Percentiles rank a stretch among this genome's conserved stretches.
phyloP scores from a whole-genome alignment of 2,888 invertebrate genomes.

The Mantis religiosa region DNA sequence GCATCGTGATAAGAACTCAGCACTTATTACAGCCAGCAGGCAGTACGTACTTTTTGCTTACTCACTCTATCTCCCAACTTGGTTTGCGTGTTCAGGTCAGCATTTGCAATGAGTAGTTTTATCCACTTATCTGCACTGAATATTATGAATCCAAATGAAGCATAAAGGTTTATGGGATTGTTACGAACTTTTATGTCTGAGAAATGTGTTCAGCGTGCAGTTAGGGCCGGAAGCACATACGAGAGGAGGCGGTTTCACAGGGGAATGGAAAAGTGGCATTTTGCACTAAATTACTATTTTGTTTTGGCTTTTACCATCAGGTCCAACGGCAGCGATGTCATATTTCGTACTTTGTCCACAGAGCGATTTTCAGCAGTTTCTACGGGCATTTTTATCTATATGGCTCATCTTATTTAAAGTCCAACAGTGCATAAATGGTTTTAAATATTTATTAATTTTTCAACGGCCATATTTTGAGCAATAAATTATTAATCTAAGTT shows the following conservation, averaged over 20 bases:
- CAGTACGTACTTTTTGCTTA: not conserved
- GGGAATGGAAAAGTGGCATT: not conserved
- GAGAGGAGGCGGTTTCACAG: not conserved
- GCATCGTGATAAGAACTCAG: too few relatives aligned
- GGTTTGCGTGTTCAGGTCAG: not conserved
- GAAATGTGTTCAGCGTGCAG: not conserved
- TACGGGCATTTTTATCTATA: too few relatives aligned
- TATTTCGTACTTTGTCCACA: too few relatives aligned
- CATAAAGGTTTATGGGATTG: not conserved
- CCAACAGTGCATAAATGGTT: too few relatives aligned
- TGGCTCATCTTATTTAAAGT: too few relatives aligned
- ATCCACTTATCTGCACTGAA: not conserved
- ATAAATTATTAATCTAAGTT: too few relatives aligned
- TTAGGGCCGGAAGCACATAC: not conserved
- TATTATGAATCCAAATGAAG: not conserved
- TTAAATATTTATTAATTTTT: too few relatives aligned
- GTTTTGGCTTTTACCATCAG: too few relatives aligned
- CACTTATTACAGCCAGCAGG: too few relatives aligned
- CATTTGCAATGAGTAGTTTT: not conserved
- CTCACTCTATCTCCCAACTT: not conserved
- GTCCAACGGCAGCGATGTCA: too few relatives aligned
- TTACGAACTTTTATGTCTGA: not conserved
- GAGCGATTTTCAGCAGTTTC: too few relatives aligned
- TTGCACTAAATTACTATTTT: not conserved
- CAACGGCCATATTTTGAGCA: too few relatives aligned